Conservation (phyloP, 2,797 vertebrate species). For the Periophthalmus magnuspinnatus region DNA sequence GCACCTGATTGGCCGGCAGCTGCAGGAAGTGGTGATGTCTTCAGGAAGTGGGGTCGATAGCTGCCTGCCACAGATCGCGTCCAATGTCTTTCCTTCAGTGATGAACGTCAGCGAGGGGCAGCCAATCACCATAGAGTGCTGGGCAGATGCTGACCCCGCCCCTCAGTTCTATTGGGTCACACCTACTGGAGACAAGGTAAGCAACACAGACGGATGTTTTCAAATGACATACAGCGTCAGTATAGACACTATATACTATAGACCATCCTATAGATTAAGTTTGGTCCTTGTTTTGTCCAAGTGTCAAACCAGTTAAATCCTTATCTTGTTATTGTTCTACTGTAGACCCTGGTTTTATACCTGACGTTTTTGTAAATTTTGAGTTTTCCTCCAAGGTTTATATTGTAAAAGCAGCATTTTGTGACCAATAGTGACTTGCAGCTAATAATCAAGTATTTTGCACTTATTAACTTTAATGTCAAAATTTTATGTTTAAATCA, state of each 20-base stretch:
- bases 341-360: neutral
- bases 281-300: neutral
- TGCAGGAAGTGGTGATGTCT: conserved; percentile 73
- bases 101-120: conserved; percentile 74
- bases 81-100: conserved; percentile 64
- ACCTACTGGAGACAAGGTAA: conserved; percentile 79
- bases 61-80: conserved; percentile 79
- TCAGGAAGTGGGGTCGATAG: conserved; percentile 53
- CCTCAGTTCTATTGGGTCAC: conserved; percentile 85
- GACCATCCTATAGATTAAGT: neutral
- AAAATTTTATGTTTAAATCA: too few species aligned
- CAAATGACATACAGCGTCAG: neutral
- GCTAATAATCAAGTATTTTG: too few species aligned
- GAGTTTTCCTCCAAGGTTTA: too few species aligned
- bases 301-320: neutral
- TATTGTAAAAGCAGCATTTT: too few species aligned
- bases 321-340: neutral
- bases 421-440: too few species aligned
- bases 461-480: too few species aligned
- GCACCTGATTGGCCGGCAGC: conserved; percentile 68
- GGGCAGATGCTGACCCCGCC: conserved; percentile 78
- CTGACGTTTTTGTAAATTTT: neutral
- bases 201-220: neutral
- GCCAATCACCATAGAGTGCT: conserved; percentile 77
- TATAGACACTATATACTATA: too few species aligned